Percentiles rank a stretch among this genome's conserved stretches.
Conservation (phyloP, 2,113 vertebrate species). For the Phasianus colchicus region DNA sequence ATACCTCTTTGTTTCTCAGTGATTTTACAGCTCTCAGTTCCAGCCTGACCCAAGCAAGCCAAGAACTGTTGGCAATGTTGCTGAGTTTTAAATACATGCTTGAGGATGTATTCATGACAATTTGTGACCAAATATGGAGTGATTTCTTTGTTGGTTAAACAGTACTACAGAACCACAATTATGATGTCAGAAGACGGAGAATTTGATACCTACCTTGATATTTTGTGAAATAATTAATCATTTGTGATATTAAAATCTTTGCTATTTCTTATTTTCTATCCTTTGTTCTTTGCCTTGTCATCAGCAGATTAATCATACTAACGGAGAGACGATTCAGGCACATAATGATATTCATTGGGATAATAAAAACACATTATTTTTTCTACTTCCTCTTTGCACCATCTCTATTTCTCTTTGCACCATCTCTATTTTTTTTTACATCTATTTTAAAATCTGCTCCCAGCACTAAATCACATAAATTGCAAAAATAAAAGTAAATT, state of each 20-base stretch:
- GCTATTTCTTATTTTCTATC: background rate
- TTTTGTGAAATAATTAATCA: background rate
- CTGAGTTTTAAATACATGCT: background rate
- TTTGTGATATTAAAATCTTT: background rate
- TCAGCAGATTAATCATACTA: background rate
- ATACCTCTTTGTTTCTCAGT: background rate
- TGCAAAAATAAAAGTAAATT: background rate
- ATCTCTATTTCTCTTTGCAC: background rate
- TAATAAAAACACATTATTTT: background rate
- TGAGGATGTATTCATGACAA: background rate
- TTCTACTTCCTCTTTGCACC: background rate
- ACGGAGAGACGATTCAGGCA: background rate
- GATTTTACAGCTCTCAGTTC: background rate
- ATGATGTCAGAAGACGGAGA: background rate
- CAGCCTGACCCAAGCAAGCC: background rate
- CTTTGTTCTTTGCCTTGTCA: background rate
- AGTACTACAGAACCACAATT: accelerated
- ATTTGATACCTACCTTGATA: background rate
- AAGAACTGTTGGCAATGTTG: background rate
- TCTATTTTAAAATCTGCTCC: background rate
- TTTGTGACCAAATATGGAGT: background rate
- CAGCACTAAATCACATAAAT: background rate
- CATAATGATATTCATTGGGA: background rate
- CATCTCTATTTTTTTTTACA: background rate
- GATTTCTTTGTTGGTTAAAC: background rate